A percentile compares a stretch with the other conserved stretches of the same genome.
Evolutionary conservation across 1,140 invertebrate genomes (phyloP).

Genomic region (Choristoneura fumiferana): DNA sequence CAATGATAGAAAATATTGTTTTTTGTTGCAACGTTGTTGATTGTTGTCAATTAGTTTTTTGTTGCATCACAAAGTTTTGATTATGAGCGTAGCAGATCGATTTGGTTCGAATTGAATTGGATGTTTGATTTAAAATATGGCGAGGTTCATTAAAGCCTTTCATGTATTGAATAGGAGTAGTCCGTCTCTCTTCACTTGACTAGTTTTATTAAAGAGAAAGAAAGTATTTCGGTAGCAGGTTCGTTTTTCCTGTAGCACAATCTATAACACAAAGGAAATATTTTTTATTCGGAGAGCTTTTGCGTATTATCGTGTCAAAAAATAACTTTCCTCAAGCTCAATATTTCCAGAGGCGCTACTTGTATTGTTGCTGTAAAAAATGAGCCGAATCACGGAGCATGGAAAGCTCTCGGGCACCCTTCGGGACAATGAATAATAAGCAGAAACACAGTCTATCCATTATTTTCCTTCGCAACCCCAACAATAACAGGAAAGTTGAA

Average conservation of each 20-base stretch:
- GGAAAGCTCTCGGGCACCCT: conserved; percentile 36
- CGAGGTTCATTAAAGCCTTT: conserved; percentile 58
- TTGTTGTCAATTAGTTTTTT: conserved; percentile 77
- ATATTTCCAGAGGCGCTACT: conserved; percentile 40
- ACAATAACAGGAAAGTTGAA: conserved; percentile 50
- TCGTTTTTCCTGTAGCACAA: conserved; percentile 3
- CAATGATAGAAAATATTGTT: conserved; percentile 77
- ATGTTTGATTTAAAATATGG: conserved; percentile 72
- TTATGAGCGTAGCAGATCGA: conserved; percentile 65
- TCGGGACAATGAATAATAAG: conserved; percentile 70
- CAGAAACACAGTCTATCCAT: conserved; percentile 62
- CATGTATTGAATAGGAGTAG: conserved; percentile 47
- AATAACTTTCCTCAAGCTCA: conserved; percentile 33
- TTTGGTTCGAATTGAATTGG: conserved; percentile 65
- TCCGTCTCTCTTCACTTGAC: not conserved
- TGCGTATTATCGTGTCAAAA: conserved; percentile 34
- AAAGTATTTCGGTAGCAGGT: not conserved
- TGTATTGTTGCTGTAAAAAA: conserved; percentile 69
- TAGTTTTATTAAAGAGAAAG: not conserved
- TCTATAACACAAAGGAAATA: conserved; percentile 10
- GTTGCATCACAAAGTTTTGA: conserved; percentile 52
- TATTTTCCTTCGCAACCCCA: conserved; percentile 58
- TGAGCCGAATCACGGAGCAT: conserved; percentile 64
- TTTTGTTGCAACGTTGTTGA: conserved; percentile 72
- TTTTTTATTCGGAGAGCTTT: conserved; percentile 26